phyloP scores from a whole-genome alignment of 2,797 vertebrate genomes.

The Pipistrellus pygmaeus region DNA sequence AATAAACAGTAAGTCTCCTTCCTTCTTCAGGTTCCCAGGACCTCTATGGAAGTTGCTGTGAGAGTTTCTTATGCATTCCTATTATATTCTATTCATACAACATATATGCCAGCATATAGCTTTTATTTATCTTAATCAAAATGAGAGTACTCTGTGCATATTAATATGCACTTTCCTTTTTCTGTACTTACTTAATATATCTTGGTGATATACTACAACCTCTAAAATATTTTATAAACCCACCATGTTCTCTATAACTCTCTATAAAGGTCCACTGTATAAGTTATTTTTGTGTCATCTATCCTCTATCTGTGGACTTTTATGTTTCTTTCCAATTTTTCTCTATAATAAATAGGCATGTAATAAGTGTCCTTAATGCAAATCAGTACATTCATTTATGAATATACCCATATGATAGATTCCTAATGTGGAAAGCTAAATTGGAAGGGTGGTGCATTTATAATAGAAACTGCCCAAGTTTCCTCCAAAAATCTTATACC shows the following conservation, averaged over 20 bases:
- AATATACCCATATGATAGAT: background rate
- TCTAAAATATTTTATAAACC: background rate
- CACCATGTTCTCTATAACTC: background rate
- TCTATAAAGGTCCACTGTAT: background rate
- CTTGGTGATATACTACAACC: background rate
- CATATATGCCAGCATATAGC: background rate
- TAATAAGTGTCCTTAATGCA: background rate
- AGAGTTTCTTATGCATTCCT: background rate
- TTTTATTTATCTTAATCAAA: constrained; percentile 9
- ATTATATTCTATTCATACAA: background rate
- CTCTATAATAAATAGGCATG: background rate
- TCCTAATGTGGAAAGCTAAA: background rate
- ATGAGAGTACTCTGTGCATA: background rate
- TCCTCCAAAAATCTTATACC: background rate
- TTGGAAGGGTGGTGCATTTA: background rate
- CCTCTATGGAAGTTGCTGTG: background rate
- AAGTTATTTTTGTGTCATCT: background rate
- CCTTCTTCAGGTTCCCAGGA: background rate
- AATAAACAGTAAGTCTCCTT: background rate
- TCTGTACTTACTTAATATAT: background rate
- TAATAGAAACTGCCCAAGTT: background rate
- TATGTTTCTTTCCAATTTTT: background rate
- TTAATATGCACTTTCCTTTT: background rate
- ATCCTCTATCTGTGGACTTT: background rate
- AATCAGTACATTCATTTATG: background rate